Percentiles rank a stretch among this genome's conserved stretches.
Evolutionary conservation across 2,113 vertebrate species (phyloP).

Genomic region (Dasyprocta punctata): DNA sequence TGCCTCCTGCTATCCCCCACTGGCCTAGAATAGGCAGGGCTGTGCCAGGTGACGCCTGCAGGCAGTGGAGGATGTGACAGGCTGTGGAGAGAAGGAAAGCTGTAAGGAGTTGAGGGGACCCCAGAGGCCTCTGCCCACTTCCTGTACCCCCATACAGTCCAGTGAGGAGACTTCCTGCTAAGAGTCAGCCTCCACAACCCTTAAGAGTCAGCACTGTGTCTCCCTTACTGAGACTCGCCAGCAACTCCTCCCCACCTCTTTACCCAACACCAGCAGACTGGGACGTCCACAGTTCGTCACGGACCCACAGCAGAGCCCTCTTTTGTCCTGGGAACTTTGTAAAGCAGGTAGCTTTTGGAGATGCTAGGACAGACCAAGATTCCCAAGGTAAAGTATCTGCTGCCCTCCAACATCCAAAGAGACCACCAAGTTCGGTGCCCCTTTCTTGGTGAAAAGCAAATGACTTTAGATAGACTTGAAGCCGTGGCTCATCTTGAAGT

Average conservation of each 20-base stretch:
- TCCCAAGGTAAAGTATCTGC: accelerated
- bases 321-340: not conserved
- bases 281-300: accelerated
- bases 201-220: not conserved
- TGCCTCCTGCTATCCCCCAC: not conserved
- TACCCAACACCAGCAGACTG: accelerated
- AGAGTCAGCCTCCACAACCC: not conserved
- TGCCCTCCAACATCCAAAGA: not conserved
- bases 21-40: not conserved
- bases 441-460: not conserved
- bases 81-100: not conserved
- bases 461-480: not conserved
- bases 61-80: not conserved
- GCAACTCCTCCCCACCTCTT: not conserved
- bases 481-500: accelerated
- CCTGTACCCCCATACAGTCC: accelerated
- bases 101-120: not conserved
- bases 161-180: not conserved
- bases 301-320: not conserved
- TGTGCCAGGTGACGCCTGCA: not conserved
- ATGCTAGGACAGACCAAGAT: not conserved
- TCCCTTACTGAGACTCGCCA: not conserved
- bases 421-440: not conserved
- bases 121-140: not conserved
- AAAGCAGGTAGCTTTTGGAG: not conserved